Base-by-base conservation (phyloP, 1,140 invertebrate species). In the Drosophila orosa region DNA sequence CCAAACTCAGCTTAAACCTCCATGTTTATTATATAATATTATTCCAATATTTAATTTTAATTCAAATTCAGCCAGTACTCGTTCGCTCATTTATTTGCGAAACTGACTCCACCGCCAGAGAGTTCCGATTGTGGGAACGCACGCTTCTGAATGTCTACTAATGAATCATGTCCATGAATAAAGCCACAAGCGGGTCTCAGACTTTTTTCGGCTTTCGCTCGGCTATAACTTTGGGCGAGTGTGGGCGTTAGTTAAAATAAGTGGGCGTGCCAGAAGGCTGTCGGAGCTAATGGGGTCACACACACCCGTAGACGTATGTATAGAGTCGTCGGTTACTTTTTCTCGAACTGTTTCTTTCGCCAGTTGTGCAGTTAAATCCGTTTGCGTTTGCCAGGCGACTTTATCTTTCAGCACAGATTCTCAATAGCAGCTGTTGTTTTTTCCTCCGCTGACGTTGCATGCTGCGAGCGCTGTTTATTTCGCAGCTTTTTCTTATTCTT, bases 401-500 rank as follows among this genome's bases (percentile, higher is more conserved):
- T 87, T 87, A 87, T 87, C 84, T 84, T 54, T 56, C 68, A 56
- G 84, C 80, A 68, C 84, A 84, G 84, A 87, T 87, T 87, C 82
- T 72, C 84, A 90, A 80, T 78, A 72, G 84, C 83, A 75, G 52
- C 82, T 67, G 57, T 42, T 47, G 56, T 40, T 48, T 61, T 54
- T 37, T 60, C 33, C 78, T 33, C 31, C 42, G 40, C 54, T 62
- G 50, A 59, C 58, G 76, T 71, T 68, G 60, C 78, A 73, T 42
- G 76, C 71, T 59, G 59, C 52, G 71, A 73, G 67, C 83, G 69
- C 69, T 80, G 83, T 69, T 87, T 87, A 89, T 89, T 82, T 73
- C 74, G 59, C 69, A 71, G 71, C 55, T 55, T 58, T 47, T 74
- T 55, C 40, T 31, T 57, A 47, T 27, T 40, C 37, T 59, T 74